Evolutionary conservation across 2,797 vertebrate species (phyloP), one percentile per base, ranked within the genome.

Genomic region (Periparus ater): DNA sequence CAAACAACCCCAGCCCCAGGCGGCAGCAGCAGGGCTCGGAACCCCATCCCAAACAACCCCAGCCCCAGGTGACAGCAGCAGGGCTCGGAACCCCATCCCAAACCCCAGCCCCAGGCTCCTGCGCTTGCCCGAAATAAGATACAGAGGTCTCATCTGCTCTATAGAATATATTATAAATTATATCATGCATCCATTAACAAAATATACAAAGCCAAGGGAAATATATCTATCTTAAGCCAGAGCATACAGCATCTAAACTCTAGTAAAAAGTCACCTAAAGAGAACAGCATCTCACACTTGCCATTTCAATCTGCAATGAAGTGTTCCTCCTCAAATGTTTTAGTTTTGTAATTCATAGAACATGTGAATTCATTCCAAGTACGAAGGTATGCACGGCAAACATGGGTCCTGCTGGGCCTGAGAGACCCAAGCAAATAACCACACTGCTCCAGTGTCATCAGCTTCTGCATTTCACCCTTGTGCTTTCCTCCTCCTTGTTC

Each of bases 171-270:
- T 92, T 96, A 94, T 94, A 96, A 96, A 96, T 97, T 92, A 97
- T 66, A 93, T 89, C 97, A 96, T 97, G 97, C 98, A 94, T 90
- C 81, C 95, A 92, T 94, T 97, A 96, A 97, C 93, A 95, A 97
- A 97, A 97, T 96, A 96, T 96, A 97, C 96, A 96, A 91, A 96
- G 95, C 94, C 94, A 89, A 96, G 79, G 48, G 88, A 93, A 93
- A 91, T 42, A 54, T 14, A 44, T 21, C 78, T 71, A 61, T 58
- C 75, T 54, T n/a, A 67, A 91, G 85, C 71, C 85, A 80, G 79
- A 92, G 79, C 88, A 38, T 50, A 85, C 73, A 36, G 78, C 72
- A 62, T 26, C 86, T 91, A 94, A 89, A 70, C 30, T 25, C 84
- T 85, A 91, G 72, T 34, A 73, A 65, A 95, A 85, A 68, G 61